Conservation (phyloP, 1,140 invertebrate species). For the Coelopa frigida region DNA sequence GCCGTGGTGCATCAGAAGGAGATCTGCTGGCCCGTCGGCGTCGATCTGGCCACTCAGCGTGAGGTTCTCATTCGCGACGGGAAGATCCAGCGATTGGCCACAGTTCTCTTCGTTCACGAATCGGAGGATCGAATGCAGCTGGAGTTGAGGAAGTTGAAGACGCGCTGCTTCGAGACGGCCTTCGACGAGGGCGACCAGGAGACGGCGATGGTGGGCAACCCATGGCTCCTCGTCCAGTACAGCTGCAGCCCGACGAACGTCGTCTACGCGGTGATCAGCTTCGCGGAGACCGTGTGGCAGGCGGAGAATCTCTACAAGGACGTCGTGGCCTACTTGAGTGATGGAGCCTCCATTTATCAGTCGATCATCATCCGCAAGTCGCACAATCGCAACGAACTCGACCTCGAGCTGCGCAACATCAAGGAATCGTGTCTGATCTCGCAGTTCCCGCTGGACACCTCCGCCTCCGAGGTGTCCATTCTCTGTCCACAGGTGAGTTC, state of each 20-base stretch:
- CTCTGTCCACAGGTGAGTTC: conserved; percentile 11
- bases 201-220: conserved; percentile 17
- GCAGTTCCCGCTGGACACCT: conserved; percentile 17
- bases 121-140: conserved; percentile 24
- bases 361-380: conserved; percentile 28
- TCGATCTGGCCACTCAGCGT: background rate
- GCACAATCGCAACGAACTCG: conserved; percentile 11
- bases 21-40: conserved; percentile 20
- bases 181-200: conserved; percentile 19
- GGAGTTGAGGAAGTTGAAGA: conserved; percentile 28
- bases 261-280: conserved; percentile 24
- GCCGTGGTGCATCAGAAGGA: conserved; percentile 19
- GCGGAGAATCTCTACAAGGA: conserved; percentile 27
- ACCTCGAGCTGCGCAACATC: conserved; percentile 18
- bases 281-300: conserved; percentile 25
- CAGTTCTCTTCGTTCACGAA: conserved; percentile 14
- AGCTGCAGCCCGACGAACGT: conserved; percentile 29
- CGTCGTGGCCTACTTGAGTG: conserved; percentile 28
- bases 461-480: background rate
- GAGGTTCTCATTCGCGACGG: conserved; percentile 4
- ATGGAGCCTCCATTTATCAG: conserved; percentile 21
- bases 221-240: conserved; percentile 32
- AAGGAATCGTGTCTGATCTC: conserved; percentile 17
- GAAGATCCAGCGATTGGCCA: conserved; percentile 1
- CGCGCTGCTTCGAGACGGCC: conserved; percentile 23